Conservation (phyloP, 2,797 vertebrate genomes). For the Aratinga solstitialis region DNA sequence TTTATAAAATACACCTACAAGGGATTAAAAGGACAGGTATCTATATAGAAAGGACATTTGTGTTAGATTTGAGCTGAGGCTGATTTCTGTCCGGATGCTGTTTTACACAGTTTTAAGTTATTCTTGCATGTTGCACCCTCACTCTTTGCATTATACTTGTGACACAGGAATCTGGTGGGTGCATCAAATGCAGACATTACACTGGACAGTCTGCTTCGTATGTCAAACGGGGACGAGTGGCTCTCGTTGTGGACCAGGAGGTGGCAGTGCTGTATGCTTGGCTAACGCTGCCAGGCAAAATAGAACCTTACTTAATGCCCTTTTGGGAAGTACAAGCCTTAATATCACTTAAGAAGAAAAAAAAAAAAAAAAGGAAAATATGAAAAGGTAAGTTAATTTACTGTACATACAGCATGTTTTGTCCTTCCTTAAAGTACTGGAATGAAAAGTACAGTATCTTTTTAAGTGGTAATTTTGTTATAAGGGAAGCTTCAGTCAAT, state of each 20-base stretch:
- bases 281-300: background rate
- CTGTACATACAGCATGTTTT: background rate
- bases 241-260: background rate
- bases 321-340: background rate
- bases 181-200: rapidly evolving
- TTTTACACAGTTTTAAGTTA: background rate
- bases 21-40: background rate
- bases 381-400: background rate
- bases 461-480: background rate
- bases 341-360: background rate
- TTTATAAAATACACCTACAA: background rate
- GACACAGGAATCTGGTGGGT: rapidly evolving
- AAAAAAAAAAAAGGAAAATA: too few relatives aligned
- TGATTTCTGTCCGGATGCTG: background rate
- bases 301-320: background rate
- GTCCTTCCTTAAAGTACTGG: background rate
- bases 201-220: rapidly evolving
- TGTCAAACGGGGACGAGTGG: rapidly evolving
- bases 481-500: background rate
- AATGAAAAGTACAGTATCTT: background rate
- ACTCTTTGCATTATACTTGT: rapidly evolving
- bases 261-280: background rate
- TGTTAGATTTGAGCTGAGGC: background rate
- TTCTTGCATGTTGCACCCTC: background rate
- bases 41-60: background rate